These are phyloP conservation scores for Ericerus pela DNA, from an alignment of 1,140 invertebrate genomes.

Conservation along the genomic window DNA sequence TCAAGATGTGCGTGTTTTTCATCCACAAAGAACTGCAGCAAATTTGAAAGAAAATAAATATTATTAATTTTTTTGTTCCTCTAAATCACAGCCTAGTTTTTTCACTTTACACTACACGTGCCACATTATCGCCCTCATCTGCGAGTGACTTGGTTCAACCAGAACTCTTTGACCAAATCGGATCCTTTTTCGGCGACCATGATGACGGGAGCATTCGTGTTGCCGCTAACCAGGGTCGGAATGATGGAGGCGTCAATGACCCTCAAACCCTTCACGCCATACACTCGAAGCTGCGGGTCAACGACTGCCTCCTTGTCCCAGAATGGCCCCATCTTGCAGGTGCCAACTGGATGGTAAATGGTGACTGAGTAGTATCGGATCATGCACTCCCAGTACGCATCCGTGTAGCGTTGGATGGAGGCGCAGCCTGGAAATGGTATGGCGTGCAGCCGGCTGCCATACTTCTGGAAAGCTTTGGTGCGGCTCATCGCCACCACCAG, in stretches of 20 bases:
- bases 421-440: slow-evolving; percentile 54
- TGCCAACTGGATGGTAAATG: slow-evolving; percentile 75
- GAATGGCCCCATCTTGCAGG: slow-evolving; percentile 81
- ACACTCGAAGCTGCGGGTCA: slow-evolving; percentile 62
- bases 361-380: slow-evolving; percentile 63
- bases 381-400: slow-evolving; percentile 70
- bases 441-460: slow-evolving; percentile 49
- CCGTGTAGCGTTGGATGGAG: slow-evolving; percentile 45
- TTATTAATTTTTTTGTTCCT: not conserved
- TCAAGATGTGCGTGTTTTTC: too few species aligned
- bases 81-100: not conserved
- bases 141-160: slow-evolving; percentile 31
- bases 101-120: not conserved
- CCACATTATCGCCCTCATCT: not conserved
- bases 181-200: slow-evolving; percentile 75
- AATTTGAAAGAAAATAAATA: too few species aligned
- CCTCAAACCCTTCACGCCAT: slow-evolving; percentile 58
- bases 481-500: slow-evolving; percentile 55
- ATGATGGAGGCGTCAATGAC: slow-evolving; percentile 78
- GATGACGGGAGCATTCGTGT: slow-evolving; percentile 67
- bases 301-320: slow-evolving; percentile 74
- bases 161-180: slow-evolving; percentile 66
- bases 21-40: too few species aligned
- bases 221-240: slow-evolving; percentile 66
- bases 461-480: slow-evolving; percentile 50